phyloP scores from a whole-genome alignment of 2,888 invertebrate species.

The Orthonychiurus folsomi region DNA sequence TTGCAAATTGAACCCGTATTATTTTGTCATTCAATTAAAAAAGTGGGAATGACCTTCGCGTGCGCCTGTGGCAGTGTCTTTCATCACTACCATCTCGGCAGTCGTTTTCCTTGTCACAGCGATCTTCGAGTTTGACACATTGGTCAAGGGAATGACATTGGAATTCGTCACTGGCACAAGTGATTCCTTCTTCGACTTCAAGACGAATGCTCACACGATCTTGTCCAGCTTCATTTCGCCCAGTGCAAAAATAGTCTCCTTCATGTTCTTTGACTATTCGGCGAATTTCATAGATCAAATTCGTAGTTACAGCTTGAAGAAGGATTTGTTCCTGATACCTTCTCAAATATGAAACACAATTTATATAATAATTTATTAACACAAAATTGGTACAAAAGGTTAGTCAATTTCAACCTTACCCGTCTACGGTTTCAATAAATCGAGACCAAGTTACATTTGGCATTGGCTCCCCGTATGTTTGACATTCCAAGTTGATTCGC shows the following conservation, averaged over 20 bases:
- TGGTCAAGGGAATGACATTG: not conserved
- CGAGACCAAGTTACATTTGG: slow-evolving; percentile 4
- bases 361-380: no score
- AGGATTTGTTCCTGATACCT: slow-evolving; percentile 2
- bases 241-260: slow-evolving; percentile 4
- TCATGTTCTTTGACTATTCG: slow-evolving; percentile 1
- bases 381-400: slow-evolving; percentile 1
- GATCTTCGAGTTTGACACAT: not conserved
- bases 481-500: not conserved
- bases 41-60: no score
- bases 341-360: no score
- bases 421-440: not conserved
- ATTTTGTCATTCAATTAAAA: no score
- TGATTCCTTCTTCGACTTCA: slow-evolving; percentile 2
- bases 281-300: not conserved
- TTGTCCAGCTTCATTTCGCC: slow-evolving; percentile 4
- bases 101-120: not conserved
- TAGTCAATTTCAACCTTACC: no score
- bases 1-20: no score
- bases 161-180: not conserved
- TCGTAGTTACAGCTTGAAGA: not conserved
- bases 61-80: slow-evolving; percentile 3
- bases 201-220: not conserved
- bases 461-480: not conserved
- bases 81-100: slow-evolving; percentile 3